These are phyloP conservation scores for Pseudopleuronectes americanus DNA, from an alignment of 2,797 vertebrate species.

Conservation along the genomic window DNA sequence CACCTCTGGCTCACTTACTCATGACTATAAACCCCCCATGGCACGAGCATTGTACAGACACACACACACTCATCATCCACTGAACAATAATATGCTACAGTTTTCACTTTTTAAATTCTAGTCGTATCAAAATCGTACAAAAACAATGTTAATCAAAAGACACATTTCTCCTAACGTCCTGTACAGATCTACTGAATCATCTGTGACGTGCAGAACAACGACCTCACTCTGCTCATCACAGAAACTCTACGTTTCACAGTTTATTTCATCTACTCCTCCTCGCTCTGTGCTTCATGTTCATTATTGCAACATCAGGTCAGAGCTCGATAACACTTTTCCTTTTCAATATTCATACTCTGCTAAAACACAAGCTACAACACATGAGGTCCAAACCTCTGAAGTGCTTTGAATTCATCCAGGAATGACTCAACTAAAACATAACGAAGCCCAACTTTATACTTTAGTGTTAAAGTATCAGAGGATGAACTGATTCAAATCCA, in stretches of 20 bases:
- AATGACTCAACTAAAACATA: no score
- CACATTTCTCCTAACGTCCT: constrained; percentile 1
- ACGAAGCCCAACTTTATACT: no score
- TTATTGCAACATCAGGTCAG: no score
- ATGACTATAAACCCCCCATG: neutral
- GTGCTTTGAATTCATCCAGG: no score
- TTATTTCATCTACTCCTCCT: no score
- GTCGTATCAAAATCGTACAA: constrained; percentile 44
- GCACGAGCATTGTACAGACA: constrained; percentile 11
- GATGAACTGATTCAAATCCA: no score
- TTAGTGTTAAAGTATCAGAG: no score
- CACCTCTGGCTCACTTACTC: constrained; percentile 17
- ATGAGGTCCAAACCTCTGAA: no score
- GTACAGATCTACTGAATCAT: neutral
- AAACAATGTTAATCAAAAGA: constrained; percentile 23
- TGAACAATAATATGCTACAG: constrained; percentile 13
- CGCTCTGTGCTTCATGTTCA: no score
- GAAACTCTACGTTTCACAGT: neutral
- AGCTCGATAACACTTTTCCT: no score
- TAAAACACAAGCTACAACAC: no score
- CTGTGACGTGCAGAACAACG: constrained; percentile 22
- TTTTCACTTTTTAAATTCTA: constrained; percentile 17
- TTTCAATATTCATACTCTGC: no score
- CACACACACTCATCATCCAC: neutral
- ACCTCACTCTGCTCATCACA: neutral